Percentiles rank a stretch among this genome's conserved stretches.
Conservation (phyloP, 2,113 vertebrate species). For the Smithornis capensis region DNA sequence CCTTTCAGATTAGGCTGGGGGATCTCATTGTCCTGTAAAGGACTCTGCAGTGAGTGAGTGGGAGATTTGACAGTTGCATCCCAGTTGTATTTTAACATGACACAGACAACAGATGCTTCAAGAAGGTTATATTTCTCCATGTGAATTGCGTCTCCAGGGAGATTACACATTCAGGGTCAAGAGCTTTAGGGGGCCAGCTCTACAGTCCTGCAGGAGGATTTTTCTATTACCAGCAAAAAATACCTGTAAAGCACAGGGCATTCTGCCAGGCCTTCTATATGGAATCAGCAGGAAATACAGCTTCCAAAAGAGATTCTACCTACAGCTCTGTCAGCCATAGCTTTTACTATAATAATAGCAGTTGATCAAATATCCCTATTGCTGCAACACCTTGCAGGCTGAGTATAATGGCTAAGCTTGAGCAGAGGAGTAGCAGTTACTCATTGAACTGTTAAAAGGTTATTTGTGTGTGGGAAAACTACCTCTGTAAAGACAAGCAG, state of each 20-base stretch:
- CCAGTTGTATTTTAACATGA: conserved; percentile 11
- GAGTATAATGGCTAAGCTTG: neutral
- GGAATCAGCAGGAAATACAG: conserved; percentile 2
- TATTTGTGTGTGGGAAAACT: neutral
- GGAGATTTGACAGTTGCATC: neutral
- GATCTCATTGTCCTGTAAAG: neutral
- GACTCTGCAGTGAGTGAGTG: neutral
- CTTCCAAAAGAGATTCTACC: neutral
- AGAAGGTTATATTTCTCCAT: conserved; percentile 47
- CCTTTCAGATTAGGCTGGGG: neutral
- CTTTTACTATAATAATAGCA: neutral
- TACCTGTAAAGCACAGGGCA: neutral
- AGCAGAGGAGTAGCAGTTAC: neutral
- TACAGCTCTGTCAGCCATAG: neutral
- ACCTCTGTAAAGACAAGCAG: neutral
- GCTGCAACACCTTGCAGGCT: neutral
- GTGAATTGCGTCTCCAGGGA: neutral
- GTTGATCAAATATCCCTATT: neutral
- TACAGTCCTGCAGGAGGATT: neutral
- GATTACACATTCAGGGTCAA: conserved; percentile 3
- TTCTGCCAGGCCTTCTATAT: conserved; percentile 26
- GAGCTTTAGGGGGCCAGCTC: neutral
- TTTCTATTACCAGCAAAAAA: conserved; percentile 14
- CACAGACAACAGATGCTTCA: conserved; percentile 24
- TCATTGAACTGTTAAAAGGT: neutral